Evolutionary conservation across 2,888 invertebrate species (phyloP), one percentile per base, ranked within the genome.

Genomic region (Pristionchus entomophagus): DNA sequence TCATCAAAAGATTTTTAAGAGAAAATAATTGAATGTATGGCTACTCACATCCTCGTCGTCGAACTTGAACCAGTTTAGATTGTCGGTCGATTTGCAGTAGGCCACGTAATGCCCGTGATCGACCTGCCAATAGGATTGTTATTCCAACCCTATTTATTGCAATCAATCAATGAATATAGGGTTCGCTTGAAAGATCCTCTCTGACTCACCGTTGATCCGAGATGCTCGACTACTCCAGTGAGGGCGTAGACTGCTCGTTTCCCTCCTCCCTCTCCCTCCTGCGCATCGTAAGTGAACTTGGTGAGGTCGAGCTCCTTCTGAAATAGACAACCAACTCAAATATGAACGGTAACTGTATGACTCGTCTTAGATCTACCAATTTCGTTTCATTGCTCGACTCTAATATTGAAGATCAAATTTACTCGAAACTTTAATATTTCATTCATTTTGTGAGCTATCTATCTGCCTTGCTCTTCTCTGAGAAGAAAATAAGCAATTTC

Each of bases 71-170:
- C 90, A 89, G 49, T 73, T 80, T 29, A 85, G 38, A 51, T 78
- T 86, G 73, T 92, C 88, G 59, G 88, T 90, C 6, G 91, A 91
- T 32, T 87, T 86, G 86, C 86, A 86, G 32, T 88, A 88, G 14
- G 91, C 87, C 17, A 89, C 80, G 82, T 91, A 91, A 84, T 91
- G 91, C 22, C 91, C 91, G 77, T 84, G 83, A 41, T 84, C 83
- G 4, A 84, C 83, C 83, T 84, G 82, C 4, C 45, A 45, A 45
- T n/a, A 14, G 45, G 14, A 45, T 26, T 59, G 19, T 14, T 26
- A n/a, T 59, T 59, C 59, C 8, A 59, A 26, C n/a, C 59, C 22
- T 14, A 59, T 59, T 59, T n/a, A 22, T 59, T 12, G 10, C 32
- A 69, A 32, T 10, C 5, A 69, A 29, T 32, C 69, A 69, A 32